Base-by-base conservation (phyloP, 1,140 invertebrate genomes). In the Drosophila leontia region DNA sequence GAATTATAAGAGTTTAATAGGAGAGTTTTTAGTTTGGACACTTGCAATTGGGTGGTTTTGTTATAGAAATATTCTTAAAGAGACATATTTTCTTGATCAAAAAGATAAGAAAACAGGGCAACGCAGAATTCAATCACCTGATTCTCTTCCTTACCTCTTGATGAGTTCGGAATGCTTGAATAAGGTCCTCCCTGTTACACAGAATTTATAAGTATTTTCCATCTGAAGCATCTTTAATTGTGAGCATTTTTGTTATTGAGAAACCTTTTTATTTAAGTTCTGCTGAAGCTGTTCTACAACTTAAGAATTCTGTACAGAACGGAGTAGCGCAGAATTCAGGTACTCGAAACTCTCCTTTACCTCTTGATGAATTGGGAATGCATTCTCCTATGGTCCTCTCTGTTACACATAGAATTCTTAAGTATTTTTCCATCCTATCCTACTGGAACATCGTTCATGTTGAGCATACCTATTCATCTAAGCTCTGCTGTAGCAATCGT, bases 401-500 rank as follows among this genome's bases (percentile, higher is more conserved):
- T 4, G 0, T 9, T 11, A 17, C 41, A 13, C 44, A 13, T 7
- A 13, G 2, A 23, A 45, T 23, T 47, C 26, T 29, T 6, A 6
- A 29, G 26, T 29, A 29, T 29, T 29, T 29, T 29, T 19, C 19
- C 19, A 19, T 19, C 19, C 19, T 19, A 19, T 19, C 23, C 23
- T 2, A 23, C 7, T n/a, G 2, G 3, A n/a, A 8, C 17, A 23
- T 23, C 23, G 1, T 2, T 23, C 5, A 6, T 29, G 26, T 45
- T 4, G 2, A 13, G 7, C 48, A 8, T 29, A 15, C 11, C 56
- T 64, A 62, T 17, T 61, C 7, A 11, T 11, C 17, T 17, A 12
- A 26, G 29, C 62, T 17, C 39, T 17, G 13, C 53, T 65, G 62
- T 65, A 3, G 17, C 19, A 39, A 8, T 26, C 53, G 15, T 9